Evolutionary conservation across 2,888 invertebrate genomes (phyloP), one percentile per base, ranked within the genome.

Genomic region (Eupeodes latifasciatus): DNA sequence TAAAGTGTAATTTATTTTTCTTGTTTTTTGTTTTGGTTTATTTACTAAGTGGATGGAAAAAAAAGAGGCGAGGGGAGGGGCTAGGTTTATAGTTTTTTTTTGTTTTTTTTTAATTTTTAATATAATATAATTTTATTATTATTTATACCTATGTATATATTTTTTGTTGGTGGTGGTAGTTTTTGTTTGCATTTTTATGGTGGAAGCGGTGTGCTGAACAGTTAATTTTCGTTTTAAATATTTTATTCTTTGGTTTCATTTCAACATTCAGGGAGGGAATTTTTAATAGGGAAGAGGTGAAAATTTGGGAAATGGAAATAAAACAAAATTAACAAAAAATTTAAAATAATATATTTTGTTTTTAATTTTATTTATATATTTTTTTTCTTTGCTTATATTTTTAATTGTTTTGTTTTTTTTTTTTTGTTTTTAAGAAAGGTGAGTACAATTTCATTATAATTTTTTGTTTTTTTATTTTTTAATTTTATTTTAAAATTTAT

Each of bases 171-270:
- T 85, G 69, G 78, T 89, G 85, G 85, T 88, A 77, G 85, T 88
- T 67, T 27, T 53, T 66, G 16, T 53, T 85, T 82, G 69, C 74
- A 81, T 81, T 81, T 81, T 76, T 80, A 64, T 87, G 88, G 84
- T 88, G 88, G 84, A 88, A 88, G 88, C 88, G 81, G 88, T 88
- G 88, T 88, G 88, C 88, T 85, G 88, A 88, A 88, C 85, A 88
- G 84, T 88, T 53, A 77, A 77, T 81, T 72, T 69, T 49, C 3
- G 27, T 27, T 27, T 27, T 27, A 27, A 27, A 27, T 67, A 77
- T 80, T 19, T 57, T 55, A 61, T 44, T 78, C 34, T 34, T 75
- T 66, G 57, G 47, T 71, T 49, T 71, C 40, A 71, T 79, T 72
- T 62, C 34, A 72, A 74, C 9, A 40, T 36, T 62, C 64, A n/a